phyloP scores from a whole-genome alignment of 2,797 vertebrate genomes.

The Enteromius thamalakanensis region DNA sequence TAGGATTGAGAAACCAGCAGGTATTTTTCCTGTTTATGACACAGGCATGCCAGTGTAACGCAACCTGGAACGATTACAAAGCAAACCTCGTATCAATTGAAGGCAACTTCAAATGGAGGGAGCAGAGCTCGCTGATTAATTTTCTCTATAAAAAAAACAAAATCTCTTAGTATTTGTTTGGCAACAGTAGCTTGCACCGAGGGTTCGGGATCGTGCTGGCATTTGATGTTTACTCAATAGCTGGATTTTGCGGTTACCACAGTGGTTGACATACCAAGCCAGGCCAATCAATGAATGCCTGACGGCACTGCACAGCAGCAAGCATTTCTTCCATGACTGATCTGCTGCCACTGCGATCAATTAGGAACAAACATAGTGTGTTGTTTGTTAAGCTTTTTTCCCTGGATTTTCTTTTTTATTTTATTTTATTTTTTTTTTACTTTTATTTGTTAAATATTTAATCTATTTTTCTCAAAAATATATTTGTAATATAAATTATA shows the following conservation, averaged over 20 bases:
- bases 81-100: slow-evolving; percentile 25
- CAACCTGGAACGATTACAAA: slow-evolving; percentile 27
- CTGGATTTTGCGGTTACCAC: slow-evolving; percentile 31
- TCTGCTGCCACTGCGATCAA: neutral
- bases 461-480: too few species aligned
- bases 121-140: neutral
- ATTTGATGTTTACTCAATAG: slow-evolving; percentile 44
- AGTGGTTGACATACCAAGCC: neutral
- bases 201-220: slow-evolving; percentile 8
- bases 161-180: slow-evolving; percentile 34
- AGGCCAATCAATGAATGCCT: slow-evolving; percentile 42
- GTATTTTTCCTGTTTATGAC: slow-evolving; percentile 52
- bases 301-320: neutral
- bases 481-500: too few species aligned
- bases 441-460: too few species aligned
- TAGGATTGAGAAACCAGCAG: slow-evolving; percentile 50
- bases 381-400: neutral
- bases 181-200: slow-evolving; percentile 14
- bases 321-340: neutral
- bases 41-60: neutral
- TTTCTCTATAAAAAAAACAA: slow-evolving; percentile 34
- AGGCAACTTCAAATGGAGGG: slow-evolving; percentile 4
- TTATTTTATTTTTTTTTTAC: too few species aligned
- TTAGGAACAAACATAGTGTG: slow-evolving; percentile 3
- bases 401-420: too few species aligned